Evolutionary conservation across 1,140 invertebrate species (phyloP), one percentile per base, ranked within the genome.

Genomic region (Gonatopus flavifemur): DNA sequence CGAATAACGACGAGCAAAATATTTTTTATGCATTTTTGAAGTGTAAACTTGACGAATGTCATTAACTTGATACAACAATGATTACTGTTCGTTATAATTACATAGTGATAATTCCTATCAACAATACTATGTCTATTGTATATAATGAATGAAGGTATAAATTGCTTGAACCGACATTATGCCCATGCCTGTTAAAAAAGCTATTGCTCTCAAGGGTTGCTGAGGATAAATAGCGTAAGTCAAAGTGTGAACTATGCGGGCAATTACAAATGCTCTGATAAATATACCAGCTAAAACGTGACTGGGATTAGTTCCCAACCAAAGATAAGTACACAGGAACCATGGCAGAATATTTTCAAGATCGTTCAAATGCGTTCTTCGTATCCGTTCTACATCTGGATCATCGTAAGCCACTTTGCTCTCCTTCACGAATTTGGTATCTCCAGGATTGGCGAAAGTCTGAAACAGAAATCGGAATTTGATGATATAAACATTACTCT

Each of bases 311-410:
- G 82, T 86, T 28, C 81, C 57, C 0, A 84, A 68, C 62, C 86
- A 88, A 7, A 86, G 55, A 2, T 81, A 76, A 3, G 81, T 84
- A 37, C 83, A 69, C 2, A 80, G 55, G 8, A 86, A 72, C 71
- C 86, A 88, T 2, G 82, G 77, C 9, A 84, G 64, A 45, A 87
- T 80, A 60, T 87, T 88, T 67, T 88, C 86, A 46, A 88, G 56
- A 61, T 88, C 86, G 61, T 88, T 88, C 46, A 80, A 70, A 65
- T 88, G 86, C 12, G 83, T 84, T 55, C 86, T 85, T 30, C 76
- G 72, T 9, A 82, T 74, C 49, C 82, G 74, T 60, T 84, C 83
- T 0, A 84, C 74, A 57, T 83, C 78, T 5, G 73, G 74, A 57
- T 84, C 78, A 50, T 82, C 77, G 40, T 66, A 76, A 32, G 68